Percentiles rank a stretch among this genome's conserved stretches.
These are phyloP conservation scores for Conchocele bisecta DNA, from an alignment of 2,888 invertebrate species.

Conservation along the genomic window DNA sequence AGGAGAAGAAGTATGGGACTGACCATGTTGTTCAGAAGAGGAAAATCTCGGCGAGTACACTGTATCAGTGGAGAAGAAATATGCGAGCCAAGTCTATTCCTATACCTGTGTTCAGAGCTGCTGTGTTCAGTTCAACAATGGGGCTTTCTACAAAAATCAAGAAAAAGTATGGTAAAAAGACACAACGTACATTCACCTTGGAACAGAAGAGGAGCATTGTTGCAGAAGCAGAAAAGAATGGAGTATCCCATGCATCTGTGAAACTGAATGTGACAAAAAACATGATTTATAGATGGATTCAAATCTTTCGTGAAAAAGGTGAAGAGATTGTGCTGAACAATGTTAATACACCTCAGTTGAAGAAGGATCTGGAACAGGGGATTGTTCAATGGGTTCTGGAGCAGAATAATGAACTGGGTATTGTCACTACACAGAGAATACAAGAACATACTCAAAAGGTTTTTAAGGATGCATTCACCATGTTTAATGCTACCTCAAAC, in stretches of 20 bases:
- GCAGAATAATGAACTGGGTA: slow-evolving; percentile 41
- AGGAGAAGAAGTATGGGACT: slow-evolving; percentile 55
- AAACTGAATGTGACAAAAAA: slow-evolving; percentile 42
- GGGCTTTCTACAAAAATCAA: slow-evolving; percentile 49
- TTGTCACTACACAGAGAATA: slow-evolving; percentile 35
- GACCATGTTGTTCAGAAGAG: slow-evolving; percentile 52
- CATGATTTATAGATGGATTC: slow-evolving; percentile 43
- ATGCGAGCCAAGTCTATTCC: slow-evolving; percentile 51
- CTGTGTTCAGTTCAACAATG: too few relatives aligned
- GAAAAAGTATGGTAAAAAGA: slow-evolving; percentile 47
- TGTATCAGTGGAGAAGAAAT: slow-evolving; percentile 40
- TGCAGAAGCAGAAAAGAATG: slow-evolving; percentile 42
- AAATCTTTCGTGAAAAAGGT: slow-evolving; percentile 46
- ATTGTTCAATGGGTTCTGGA: slow-evolving; percentile 46
- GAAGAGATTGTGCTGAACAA: slow-evolving; percentile 48
- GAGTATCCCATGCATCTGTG: slow-evolving; percentile 43
- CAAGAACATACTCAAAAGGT: slow-evolving; percentile 40
- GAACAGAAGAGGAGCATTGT: slow-evolving; percentile 51
- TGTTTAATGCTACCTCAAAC: slow-evolving; percentile 32
- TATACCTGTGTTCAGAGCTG: slow-evolving; percentile 48
- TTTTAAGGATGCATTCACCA: slow-evolving; percentile 39
- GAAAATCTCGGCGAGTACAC: slow-evolving; percentile 53
- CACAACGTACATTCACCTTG: slow-evolving; percentile 18
- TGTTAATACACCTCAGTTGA: slow-evolving; percentile 29
- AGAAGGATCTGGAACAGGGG: slow-evolving; percentile 42